Percentiles rank a stretch among this genome's conserved stretches.
phyloP scores from a whole-genome alignment of 2,888 invertebrate genomes.

The Drosophila maculinotata region DNA sequence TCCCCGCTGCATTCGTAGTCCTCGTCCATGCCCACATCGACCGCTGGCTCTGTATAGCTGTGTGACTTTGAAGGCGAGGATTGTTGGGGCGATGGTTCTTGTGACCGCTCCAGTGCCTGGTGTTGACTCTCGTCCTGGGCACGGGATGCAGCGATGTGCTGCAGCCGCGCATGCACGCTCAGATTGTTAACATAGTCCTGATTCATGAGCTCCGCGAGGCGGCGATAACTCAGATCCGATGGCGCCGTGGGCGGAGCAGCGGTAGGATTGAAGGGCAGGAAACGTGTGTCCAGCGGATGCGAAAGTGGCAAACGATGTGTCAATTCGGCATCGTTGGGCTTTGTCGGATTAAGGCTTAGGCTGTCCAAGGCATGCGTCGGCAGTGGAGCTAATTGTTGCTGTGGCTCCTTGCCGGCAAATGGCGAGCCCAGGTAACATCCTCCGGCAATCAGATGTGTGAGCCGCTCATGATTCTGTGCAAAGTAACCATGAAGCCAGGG shows the following conservation, averaged over 20 bases:
- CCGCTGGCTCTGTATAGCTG: constrained; percentile 64
- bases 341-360: constrained; percentile 40
- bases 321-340: constrained; percentile 48
- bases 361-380: constrained; percentile 59
- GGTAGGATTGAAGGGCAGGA: constrained; percentile 69
- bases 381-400: constrained; percentile 17
- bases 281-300: constrained; percentile 71
- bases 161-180: constrained; percentile 72
- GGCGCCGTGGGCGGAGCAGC: constrained; percentile 46
- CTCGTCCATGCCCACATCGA: constrained; percentile 83
- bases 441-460: constrained; percentile 82
- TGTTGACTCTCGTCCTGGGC: constrained; percentile 49
- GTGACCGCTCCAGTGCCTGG: constrained; percentile 2
- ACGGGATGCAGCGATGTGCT: constrained; percentile 59
- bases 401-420: constrained; percentile 48
- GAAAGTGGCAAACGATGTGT: constrained; percentile 39
- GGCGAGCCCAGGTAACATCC: constrained; percentile 69
- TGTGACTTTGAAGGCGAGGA: constrained; percentile 63
- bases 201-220: constrained; percentile 72
- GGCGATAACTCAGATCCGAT: constrained; percentile 68
- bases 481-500: constrained; percentile 85
- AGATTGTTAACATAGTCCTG: constrained; percentile 79
- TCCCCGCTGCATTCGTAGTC: constrained; percentile 84
- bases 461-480: constrained; percentile 84
- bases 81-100: constrained; percentile 32